Evolutionary conservation across 2,797 vertebrate species (phyloP), one percentile per base, ranked within the genome.

Genomic region (Geotrypetes seraphini): DNA sequence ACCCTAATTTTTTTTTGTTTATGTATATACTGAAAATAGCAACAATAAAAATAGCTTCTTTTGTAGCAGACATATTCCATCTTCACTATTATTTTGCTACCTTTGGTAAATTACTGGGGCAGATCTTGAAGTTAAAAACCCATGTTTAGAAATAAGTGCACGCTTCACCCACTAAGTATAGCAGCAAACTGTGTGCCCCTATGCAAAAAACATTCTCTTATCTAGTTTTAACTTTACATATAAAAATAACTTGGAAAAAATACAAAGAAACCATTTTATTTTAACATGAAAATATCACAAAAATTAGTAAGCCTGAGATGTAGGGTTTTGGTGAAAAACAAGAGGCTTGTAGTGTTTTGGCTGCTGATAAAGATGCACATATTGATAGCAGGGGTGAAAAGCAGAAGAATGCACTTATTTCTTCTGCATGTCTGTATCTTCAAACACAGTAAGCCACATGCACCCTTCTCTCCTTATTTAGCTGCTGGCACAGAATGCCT

Each of bases 251-350:
- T 87, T 89, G 81, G 84, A 87, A 86, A 89, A 89, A 81, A 86
- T 91, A 88, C 84, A 93, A 92, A 92, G 85, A 89, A 88, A 88
- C 84, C 63, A 85, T 89, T 87, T 85, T 77, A 83, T 80, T 78
- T 88, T 87, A 92, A 90, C 85, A 90, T 89, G 86, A 96, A 94
- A 86, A 90, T 90, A 92, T 91, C 92, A 90, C 90, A 92, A 92
- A 93, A 92, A 89, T 89, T 84, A 77, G 75, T 91, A 84, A 93
- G 91, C 93, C 94, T 96, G 93, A 96, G 92, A 96, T 97, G 90
- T 87, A 85, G 85, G 78, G 87, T 86, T 90, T 92, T 90, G 90
- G 90, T 93, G 90, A 93, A 91, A 88, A 92, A 92, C 82, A 89
- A 84, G 90, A 96, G 89, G 89, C 90, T 86, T 89, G 87, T 91